These are phyloP conservation scores for Polyergus mexicanus DNA, from an alignment of 1,140 invertebrate species.

Conservation along the genomic window DNA sequence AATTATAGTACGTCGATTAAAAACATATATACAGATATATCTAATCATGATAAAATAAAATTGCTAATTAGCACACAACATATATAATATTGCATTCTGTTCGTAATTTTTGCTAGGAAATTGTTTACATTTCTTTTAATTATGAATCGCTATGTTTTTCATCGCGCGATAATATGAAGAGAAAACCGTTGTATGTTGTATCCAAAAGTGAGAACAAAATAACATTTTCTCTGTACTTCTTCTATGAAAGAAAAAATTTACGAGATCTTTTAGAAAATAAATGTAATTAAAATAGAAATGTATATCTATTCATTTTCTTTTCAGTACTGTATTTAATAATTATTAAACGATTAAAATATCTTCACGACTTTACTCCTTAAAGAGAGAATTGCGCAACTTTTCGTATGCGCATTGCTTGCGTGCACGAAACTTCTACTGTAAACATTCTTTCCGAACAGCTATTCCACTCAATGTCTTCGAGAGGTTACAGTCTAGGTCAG, in stretches of 20 bases:
- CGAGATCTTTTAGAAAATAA: neutral
- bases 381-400: conserved; percentile 47
- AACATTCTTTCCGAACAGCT: conserved; percentile 32
- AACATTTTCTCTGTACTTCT: neutral
- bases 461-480: conserved; percentile 37
- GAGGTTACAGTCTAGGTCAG: conserved; percentile 45
- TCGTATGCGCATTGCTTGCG: conserved; percentile 9
- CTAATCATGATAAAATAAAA: neutral
- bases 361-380: conserved; percentile 20
- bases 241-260: neutral
- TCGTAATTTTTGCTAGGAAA: neutral
- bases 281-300: neutral
- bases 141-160: neutral
- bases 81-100: neutral
- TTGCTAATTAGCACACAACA: neutral
- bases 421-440: conserved; percentile 32
- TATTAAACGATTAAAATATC: conserved; percentile 14
- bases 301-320: neutral
- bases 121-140: neutral
- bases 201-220: neutral
- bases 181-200: neutral
- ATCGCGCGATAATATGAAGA: neutral
- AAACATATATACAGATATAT: neutral
- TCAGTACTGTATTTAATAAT: conserved; percentile 29
- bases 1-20: conserved; percentile 1